Evolutionary conservation across 2,888 invertebrate species (phyloP), one percentile per base, ranked within the genome.

Genomic region (Poecilus cupreus): DNA sequence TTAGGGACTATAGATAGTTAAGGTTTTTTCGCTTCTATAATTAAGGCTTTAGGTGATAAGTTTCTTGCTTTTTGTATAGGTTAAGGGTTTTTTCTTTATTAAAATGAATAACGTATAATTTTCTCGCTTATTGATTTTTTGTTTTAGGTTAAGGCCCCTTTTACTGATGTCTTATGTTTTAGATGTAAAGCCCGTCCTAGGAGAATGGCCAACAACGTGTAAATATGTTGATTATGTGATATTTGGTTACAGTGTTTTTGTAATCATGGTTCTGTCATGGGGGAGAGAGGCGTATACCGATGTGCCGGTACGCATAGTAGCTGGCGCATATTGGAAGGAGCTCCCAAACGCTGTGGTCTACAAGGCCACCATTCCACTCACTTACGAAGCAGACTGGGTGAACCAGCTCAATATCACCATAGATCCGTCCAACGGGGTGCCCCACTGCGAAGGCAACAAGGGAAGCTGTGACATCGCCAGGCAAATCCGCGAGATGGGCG

Each of bases 341-440:
- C 22, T 82, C 5, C 64, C 82, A 6, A 24, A 43, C 13, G 39
- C 76, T 5, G 37, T 81, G 16, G 51, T 32, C 6, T 82, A 82
- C 51, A 80, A 75, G 22, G 80, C 82, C 18, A 75, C 80, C 3
- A 64, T 82, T 0, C 80, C 80, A 74, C 24, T 82, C 0, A 81
- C 78, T 8, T 82, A 82, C 22, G 6, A 43, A 8, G 20, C 32
- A 4, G 26, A n/a, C 24, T 64, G 68, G 46, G 6, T 43, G n/a
- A 16, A 49, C 6, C n/a, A 4, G 16, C 16, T 49, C 11, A 1
- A n/a, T 4, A 49, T 16, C 13, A 49, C n/a, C 6, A 6, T 0
- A 10, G 13, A 49, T 13, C 16, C 16, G 16, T 20, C 13, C 10
- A 54, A 13, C 10, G 37, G 6, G 11, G 13, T 11, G 16, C 6